Conservation (phyloP, 2,113 vertebrate species). For the Tachycineta bicolor region DNA sequence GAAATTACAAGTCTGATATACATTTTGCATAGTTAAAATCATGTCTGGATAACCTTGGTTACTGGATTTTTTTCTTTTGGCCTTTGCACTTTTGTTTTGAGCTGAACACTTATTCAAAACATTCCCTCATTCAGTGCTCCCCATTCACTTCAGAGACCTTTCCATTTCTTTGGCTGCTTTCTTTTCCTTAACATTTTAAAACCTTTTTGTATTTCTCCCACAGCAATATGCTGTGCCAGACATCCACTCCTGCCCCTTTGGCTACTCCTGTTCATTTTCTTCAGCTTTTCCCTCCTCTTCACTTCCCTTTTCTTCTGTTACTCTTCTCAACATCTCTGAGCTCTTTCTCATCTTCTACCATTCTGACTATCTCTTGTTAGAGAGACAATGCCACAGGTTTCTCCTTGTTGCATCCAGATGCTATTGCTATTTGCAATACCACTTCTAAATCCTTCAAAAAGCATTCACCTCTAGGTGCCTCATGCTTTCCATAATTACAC, state of each 20-base stretch:
- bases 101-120: neutral
- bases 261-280: no score
- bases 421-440: neutral
- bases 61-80: neutral
- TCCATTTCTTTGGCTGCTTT: neutral
- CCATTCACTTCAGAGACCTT: neutral
- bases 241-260: neutral
- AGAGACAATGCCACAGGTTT: neutral
- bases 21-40: slow-evolving; percentile 35
- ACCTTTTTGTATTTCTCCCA: neutral
- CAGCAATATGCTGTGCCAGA: neutral
- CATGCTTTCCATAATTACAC: neutral
- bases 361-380: neutral
- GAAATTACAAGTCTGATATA: neutral
- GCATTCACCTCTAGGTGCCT: neutral
- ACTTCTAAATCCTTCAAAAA: neutral
- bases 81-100: neutral
- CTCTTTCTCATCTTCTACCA: neutral
- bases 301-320: neutral
- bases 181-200: neutral
- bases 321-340: neutral
- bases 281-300: neutral
- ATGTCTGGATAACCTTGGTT: neutral
- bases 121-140: neutral
- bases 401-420: neutral